Evolutionary conservation across 2,113 vertebrate species (phyloP).

Genomic region (Phasianus colchicus): DNA sequence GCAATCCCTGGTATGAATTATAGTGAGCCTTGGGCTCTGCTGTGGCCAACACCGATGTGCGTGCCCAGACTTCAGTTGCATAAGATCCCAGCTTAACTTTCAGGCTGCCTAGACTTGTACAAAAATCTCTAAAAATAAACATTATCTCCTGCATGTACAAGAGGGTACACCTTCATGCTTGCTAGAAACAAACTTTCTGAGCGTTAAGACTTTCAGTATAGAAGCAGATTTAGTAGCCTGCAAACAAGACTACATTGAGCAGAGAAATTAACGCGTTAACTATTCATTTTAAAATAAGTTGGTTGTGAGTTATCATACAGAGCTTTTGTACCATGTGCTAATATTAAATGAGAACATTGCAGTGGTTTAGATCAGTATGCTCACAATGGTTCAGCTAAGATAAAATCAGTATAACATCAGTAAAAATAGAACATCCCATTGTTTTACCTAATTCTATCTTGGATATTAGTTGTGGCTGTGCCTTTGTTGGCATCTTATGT

Average conservation of each 20-base stretch:
- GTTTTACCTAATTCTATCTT: neutral
- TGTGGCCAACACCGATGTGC: rapidly evolving
- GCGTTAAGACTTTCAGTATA: neutral
- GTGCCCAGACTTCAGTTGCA: neutral
- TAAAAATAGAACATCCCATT: neutral
- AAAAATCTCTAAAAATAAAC: neutral
- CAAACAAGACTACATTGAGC: neutral
- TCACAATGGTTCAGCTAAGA: neutral
- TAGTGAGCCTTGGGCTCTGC: neutral
- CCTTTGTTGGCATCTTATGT: neutral
- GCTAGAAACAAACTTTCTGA: neutral
- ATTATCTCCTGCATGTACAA: neutral
- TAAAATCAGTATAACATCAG: neutral
- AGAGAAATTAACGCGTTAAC: neutral
- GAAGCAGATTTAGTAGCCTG: neutral
- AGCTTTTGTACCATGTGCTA: neutral
- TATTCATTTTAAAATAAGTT: neutral
- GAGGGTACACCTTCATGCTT: neutral
- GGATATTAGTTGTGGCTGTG: neutral
- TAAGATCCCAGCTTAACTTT: neutral
- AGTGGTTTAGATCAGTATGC: neutral
- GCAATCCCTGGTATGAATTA: neutral
- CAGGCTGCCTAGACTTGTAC: neutral
- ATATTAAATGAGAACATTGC: neutral
- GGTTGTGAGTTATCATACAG: neutral